Base-by-base conservation (phyloP, 2,888 invertebrate genomes). In the Agonum fuliginosum region DNA sequence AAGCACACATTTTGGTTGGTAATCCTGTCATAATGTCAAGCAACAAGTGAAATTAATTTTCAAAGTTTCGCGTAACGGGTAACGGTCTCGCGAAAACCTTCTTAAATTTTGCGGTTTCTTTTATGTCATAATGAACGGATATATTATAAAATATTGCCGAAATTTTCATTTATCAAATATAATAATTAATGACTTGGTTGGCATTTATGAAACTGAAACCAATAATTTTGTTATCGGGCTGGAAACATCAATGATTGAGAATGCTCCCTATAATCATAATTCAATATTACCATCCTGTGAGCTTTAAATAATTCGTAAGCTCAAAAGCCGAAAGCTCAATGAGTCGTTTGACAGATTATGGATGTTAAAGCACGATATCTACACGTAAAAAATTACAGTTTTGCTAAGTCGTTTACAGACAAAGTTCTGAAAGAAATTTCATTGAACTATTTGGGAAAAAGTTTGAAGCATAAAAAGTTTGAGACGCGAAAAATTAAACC, bases 101-200 rank as follows among this genome's bases (percentile, higher is more conserved):
- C 37, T 37, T 20, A 22, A 51, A 20, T 48, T 48, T 20, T 48
- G 8, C 10, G 20, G 10, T 3, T 20, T 48, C 48, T 24, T 51
- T 10, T 22, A 2, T 51, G 24, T 37, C 12, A 2, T 37, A 24
- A 54, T 24, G 20, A 54, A 12, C 24, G 24, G 54, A 54, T 37
- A 37, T 3, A 12, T 54, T 54, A 54, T 54, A 54, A 54, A 27
- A 54, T n/a, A 10, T 54, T 20, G 10, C 1, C n/a, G 10, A 37
- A 37, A 37, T n/a, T 12, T 51, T 30, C 62, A 62, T 62, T 62
- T 62, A 62, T 62, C 34, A 62, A 62, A 34, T 30, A 19, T 17
- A 17, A 62, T 62, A 62, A 62, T 62, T 62, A 34, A 62, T 62
- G 62, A 62, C 58, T 22, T 27, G 30, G 34, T 34, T 62, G 62